Percentiles rank a stretch among this genome's conserved stretches.
These are phyloP conservation scores for Cossypha heuglini DNA, from an alignment of 2,797 vertebrate species.

Conservation along the genomic window DNA sequence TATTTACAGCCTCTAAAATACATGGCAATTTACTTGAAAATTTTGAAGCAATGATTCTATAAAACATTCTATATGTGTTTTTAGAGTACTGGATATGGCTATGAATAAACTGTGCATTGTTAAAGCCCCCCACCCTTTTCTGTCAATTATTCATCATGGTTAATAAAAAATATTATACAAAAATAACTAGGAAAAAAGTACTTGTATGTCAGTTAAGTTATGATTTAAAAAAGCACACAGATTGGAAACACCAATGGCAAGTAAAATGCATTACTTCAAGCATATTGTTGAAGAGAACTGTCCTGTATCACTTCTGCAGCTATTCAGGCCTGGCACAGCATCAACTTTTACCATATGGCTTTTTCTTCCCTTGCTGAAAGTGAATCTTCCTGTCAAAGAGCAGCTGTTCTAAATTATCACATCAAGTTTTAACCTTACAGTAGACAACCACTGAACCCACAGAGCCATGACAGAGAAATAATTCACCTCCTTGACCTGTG, in stretches of 20 bases:
- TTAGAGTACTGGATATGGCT: neutral
- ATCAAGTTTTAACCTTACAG: conserved; percentile 47
- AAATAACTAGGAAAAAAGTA: neutral
- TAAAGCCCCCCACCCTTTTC: neutral
- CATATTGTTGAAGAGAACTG: neutral
- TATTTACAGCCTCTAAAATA: neutral
- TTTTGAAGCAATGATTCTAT: neutral
- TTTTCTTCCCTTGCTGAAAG: conserved; percentile 47
- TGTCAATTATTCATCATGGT: neutral
- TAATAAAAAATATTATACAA: neutral
- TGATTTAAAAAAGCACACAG: neutral
- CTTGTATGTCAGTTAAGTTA: neutral
- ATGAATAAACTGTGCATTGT: neutral
- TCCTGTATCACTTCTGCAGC: conserved; percentile 47
- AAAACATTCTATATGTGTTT: neutral
- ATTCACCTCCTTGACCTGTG: neutral
- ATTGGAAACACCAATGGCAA: neutral
- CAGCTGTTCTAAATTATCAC: conserved; percentile 68
- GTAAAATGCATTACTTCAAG: neutral
- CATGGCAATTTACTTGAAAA: neutral
- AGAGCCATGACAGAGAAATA: neutral
- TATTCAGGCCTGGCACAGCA: neutral
- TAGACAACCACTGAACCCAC: conserved; percentile 41
- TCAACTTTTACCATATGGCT: conserved; percentile 32
- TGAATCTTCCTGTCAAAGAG: conserved; percentile 58